Conservation (phyloP, 1,140 invertebrate species). For the Cherax quadricarinatus region DNA sequence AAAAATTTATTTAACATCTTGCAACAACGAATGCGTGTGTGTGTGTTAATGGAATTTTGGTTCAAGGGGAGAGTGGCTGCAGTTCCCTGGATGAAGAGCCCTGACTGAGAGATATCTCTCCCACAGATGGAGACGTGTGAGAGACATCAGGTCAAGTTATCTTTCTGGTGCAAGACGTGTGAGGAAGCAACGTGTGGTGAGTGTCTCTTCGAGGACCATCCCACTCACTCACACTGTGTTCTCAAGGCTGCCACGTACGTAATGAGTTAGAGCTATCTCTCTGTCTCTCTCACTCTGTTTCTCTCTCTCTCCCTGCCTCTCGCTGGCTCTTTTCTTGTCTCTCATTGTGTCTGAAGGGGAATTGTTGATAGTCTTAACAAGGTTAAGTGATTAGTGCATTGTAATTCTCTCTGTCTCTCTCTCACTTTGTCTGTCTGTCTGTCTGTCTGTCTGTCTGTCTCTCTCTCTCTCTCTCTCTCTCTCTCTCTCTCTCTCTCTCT, state of each 20-base stretch:
- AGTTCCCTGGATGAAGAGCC: background rate
- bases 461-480: background rate
- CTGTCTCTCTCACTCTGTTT: background rate
- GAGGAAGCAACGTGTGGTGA: constrained; percentile 58
- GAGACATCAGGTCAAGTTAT: constrained; percentile 65
- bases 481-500: background rate
- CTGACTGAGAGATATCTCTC: background rate
- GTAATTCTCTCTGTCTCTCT: no score
- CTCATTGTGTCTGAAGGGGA: background rate
- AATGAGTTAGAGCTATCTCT: background rate
- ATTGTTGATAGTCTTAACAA: no score
- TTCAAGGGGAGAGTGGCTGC: no score
- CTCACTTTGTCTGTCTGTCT: background rate
- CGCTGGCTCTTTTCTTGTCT: background rate
- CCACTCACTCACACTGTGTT: constrained; percentile 63
- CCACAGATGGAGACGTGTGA: constrained; percentile 66
- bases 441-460: background rate
- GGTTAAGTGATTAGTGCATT: no score
- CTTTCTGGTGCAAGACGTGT: constrained; percentile 70
- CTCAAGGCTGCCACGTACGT: constrained; percentile 62
- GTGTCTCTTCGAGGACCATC: constrained; percentile 71
- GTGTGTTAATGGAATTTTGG: no score
- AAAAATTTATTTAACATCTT: no score
- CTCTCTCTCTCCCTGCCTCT: background rate
- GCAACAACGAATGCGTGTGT: no score